Evolutionary conservation across 2,888 invertebrate genomes (phyloP), one percentile per base, ranked within the genome.

Genomic region (Himalopsyche anomala): DNA sequence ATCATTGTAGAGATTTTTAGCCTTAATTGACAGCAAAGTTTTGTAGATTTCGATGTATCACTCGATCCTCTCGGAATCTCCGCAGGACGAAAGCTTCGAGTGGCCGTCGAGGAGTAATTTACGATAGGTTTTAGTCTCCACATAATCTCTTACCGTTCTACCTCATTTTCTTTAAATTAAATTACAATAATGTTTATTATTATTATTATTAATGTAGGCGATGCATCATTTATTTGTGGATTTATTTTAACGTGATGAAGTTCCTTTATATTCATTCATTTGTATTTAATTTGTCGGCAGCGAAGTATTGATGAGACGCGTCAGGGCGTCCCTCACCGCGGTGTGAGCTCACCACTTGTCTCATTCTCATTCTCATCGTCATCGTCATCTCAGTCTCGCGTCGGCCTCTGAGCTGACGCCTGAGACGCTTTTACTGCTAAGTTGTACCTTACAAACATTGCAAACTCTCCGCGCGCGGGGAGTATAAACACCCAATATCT

Each of bases 401-500:
- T 28, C 19, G 69, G 17, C 40, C 51, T 84, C n/a, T 40, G 54
- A 19, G 55, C 51, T 55, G 81, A 84, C 85, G 45, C 87, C 85
- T 83, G 83, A 84, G 86, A 85, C 80, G 38, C 80, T 74, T 74
- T 74, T 74, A 51, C 51, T 51, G 51, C 82, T 74, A 85, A 83
- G 36, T 86, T 86, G 93, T 93, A 93, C 93, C 93, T 93, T 91
- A 51, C 6, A 51, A 51, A 51, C 91, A 91, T 91, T 87, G 69
- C 79, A 85, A 91, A 93, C 93, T 93, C 93, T 89, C 81, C 80
- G 83, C 40, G 45, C 82, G 55, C n/a, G 90, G 90, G 93, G 93
- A 93, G 93, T 93, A 93, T 93, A 93, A 93, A 92, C 90, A 90
- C 90, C 91, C 91, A 91, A 90, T 91, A 91, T 91, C 91, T 92